phyloP scores from a whole-genome alignment of 2,113 vertebrate genomes.

The Malurus elegans region DNA sequence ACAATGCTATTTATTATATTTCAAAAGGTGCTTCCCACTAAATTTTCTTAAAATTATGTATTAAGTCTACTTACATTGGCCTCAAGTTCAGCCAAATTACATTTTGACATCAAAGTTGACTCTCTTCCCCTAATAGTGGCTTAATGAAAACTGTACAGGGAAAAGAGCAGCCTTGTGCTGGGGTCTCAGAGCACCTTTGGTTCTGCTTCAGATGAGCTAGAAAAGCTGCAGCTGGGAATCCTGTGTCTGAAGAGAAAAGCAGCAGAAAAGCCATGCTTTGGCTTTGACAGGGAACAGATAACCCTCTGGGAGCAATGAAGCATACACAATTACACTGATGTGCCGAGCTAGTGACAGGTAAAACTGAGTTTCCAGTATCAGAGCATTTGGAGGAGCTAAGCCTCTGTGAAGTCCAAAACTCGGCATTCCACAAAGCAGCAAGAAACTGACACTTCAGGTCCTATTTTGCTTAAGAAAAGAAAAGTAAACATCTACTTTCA shows the following conservation, averaged over 20 bases:
- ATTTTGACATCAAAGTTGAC: neutral
- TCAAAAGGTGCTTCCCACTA: neutral
- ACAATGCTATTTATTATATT: neutral
- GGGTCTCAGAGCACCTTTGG: neutral
- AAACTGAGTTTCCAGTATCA: neutral
- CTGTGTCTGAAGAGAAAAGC: neutral
- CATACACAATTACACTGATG: neutral
- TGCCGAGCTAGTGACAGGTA: neutral
- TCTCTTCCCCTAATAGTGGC: neutral
- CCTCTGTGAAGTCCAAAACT: neutral
- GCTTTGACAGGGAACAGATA: neutral
- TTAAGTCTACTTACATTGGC: neutral
- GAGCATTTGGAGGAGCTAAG: neutral
- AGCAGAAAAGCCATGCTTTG: neutral
- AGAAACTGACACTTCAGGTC: neutral
- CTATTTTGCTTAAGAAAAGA: neutral
- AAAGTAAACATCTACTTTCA: neutral
- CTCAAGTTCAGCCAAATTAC: neutral
- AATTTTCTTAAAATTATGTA: neutral
- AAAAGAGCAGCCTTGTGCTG: neutral
- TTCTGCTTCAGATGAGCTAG: neutral
- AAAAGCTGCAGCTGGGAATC: neutral
- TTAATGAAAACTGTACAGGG: neutral
- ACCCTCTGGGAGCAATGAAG: neutral
- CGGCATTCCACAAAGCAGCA: neutral